phyloP scores from a whole-genome alignment of 1,140 invertebrate species.

The Drosophila ercepeae region DNA sequence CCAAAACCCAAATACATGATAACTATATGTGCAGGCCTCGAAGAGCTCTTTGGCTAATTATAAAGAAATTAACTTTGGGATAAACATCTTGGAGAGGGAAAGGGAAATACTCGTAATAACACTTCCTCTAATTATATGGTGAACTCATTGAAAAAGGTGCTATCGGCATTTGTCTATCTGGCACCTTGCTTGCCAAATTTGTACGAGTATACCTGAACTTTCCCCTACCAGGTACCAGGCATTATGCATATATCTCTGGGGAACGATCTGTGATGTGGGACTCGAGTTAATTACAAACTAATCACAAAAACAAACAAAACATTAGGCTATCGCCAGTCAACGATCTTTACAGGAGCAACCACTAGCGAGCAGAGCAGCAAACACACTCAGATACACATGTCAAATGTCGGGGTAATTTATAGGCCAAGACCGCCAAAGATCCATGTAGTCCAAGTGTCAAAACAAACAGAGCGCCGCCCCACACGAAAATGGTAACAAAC shows the following conservation, averaged over 20 bases:
- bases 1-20: conserved; percentile 22
- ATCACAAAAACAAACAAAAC: conserved; percentile 74
- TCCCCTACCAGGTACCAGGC: background rate
- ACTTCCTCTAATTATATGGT: conserved; percentile 65
- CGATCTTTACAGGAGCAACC: conserved; percentile 59
- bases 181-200: conserved; percentile 53
- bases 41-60: conserved; percentile 48
- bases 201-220: conserved; percentile 17
- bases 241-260: conserved; percentile 28
- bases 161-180: conserved; percentile 79
- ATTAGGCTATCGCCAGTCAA: conserved; percentile 64
- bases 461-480: conserved; percentile 63
- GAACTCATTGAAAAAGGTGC: conserved; percentile 65
- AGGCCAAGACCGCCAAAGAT: conserved; percentile 65
- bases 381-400: conserved; percentile 42
- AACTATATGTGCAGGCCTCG: conserved; percentile 26
- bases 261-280: conserved; percentile 29
- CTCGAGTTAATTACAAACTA: conserved; percentile 78
- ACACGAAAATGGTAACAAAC: conserved; percentile 46
- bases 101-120: conserved; percentile 19
- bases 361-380: conserved; percentile 4
- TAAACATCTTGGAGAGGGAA: conserved; percentile 47
- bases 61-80: conserved; percentile 74
- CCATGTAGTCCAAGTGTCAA: conserved; percentile 72
- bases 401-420: conserved; percentile 73